Conservation (phyloP, 2,888 invertebrate species). For the Phengaris arion region DNA sequence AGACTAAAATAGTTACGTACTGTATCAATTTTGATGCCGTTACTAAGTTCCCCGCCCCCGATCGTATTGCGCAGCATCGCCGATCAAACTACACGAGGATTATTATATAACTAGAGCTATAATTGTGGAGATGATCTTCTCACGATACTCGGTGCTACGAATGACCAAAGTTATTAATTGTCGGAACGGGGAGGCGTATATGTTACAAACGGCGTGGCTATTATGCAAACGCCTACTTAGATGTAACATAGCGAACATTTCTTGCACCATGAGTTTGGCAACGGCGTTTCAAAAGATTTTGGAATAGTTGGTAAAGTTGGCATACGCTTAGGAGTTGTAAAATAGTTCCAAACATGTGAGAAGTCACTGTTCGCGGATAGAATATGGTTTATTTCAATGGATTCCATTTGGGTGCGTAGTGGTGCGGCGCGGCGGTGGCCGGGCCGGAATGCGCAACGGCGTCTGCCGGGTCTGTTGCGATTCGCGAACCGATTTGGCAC, state of each 20-base stretch:
- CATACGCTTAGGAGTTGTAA: conserved; percentile 36
- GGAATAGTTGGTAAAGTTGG: conserved; percentile 64
- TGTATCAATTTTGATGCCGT: neutral
- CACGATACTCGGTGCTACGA: conserved; percentile 40
- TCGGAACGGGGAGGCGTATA: conserved; percentile 54
- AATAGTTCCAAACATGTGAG: neutral
- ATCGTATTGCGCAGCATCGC: conserved; percentile 22
- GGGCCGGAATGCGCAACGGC: conserved; percentile 72
- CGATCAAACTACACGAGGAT: neutral
- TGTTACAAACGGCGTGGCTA: conserved; percentile 62
- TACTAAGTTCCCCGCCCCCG: neutral
- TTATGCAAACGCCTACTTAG: conserved; percentile 70
- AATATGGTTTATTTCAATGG: conserved; percentile 33
- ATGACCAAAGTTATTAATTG: conserved; percentile 57
- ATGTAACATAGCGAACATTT: conserved; percentile 61
- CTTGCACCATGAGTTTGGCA: conserved; percentile 76
- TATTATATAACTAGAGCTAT: conserved; percentile 20
- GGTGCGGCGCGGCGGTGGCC: conserved; percentile 62
- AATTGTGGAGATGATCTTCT: neutral
- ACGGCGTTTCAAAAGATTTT: conserved; percentile 75
- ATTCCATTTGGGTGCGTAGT: conserved; percentile 38
- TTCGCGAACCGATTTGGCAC: conserved; percentile 76
- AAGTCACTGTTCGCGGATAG: neutral
- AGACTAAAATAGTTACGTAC: conserved; percentile 40
- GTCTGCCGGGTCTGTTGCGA: conserved; percentile 73